phyloP scores from a whole-genome alignment of 2,888 invertebrate species.

The Microctonus aethiopoides region DNA sequence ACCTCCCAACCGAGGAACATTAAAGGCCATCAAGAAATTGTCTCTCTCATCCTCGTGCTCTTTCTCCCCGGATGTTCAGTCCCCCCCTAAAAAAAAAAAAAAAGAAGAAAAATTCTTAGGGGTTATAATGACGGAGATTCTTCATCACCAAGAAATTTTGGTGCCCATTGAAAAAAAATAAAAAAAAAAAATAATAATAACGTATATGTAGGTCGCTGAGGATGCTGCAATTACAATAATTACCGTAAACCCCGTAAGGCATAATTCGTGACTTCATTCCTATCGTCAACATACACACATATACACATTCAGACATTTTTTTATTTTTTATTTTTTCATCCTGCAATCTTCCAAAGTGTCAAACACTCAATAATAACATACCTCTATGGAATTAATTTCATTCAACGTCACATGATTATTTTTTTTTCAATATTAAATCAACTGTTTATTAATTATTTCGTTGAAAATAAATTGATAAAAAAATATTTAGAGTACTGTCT shows the following conservation, averaged over 20 bases:
- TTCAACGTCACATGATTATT: not conserved
- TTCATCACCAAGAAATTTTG: not conserved
- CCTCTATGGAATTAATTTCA: not conserved
- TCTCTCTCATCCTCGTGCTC: not conserved
- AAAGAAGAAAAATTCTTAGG: not conserved
- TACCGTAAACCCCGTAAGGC: conserved; percentile 22
- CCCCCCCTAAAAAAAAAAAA: too few relatives aligned
- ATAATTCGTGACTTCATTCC: conserved; percentile 29
- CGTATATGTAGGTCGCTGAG: conserved; percentile 34
- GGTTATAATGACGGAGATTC: not conserved
- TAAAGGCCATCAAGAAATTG: not conserved
- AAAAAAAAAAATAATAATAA: conserved; percentile 5
- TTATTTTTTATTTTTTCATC: not conserved
- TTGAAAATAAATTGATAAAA: too few relatives aligned
- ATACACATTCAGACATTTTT: not conserved
- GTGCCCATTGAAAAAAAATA: not conserved
- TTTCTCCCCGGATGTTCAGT: not conserved
- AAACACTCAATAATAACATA: conserved; percentile 2
- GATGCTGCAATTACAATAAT: conserved; percentile 42
- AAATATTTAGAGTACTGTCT: too few relatives aligned
- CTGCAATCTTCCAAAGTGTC: not conserved
- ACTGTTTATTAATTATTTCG: not conserved
- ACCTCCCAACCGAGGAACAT: not conserved
- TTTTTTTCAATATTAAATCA: not conserved
- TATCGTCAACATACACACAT: not conserved